Evolutionary conservation across 2,888 invertebrate genomes (phyloP).

Genomic region (Lamproptera curius): DNA sequence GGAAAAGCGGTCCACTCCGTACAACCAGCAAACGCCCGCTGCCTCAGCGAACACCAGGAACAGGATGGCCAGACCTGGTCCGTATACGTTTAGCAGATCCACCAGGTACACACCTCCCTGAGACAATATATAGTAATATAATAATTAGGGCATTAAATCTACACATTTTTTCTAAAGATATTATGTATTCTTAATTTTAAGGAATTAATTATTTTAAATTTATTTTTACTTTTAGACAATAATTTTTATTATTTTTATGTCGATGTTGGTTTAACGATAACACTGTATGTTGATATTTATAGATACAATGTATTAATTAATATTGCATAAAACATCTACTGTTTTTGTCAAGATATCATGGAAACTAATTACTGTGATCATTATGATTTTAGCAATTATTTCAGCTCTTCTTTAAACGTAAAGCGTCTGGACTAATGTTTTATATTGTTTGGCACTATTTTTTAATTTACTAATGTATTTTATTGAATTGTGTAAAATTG

Average conservation of each 20-base stretch:
- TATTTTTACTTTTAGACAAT: not conserved
- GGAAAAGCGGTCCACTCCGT: slow-evolving; percentile 89
- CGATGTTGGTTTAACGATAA: not conserved
- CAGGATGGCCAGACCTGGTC: slow-evolving; percentile 90
- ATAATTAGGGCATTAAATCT: not conserved
- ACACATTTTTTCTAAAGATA: not conserved
- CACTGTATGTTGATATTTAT: no score
- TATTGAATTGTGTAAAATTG: no score
- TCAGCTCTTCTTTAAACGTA: no score
- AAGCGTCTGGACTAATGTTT: no score
- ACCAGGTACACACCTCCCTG: slow-evolving; percentile 94
- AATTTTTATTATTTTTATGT: not conserved
- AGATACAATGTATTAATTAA: no score
- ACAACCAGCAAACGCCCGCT: slow-evolving; percentile 93
- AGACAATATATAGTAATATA: not conserved
- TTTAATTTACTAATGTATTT: no score
- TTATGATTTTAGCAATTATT: no score
- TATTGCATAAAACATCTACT: no score
- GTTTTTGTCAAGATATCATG: no score
- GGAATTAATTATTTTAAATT: not conserved
- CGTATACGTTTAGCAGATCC: slow-evolving; percentile 91
- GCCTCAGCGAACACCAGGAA: slow-evolving; percentile 96
- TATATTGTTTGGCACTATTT: no score
- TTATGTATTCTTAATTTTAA: not conserved
- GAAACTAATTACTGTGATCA: no score